These are phyloP conservation scores for Lerema accius DNA, from an alignment of 1,140 invertebrate genomes.

Conservation along the genomic window DNA sequence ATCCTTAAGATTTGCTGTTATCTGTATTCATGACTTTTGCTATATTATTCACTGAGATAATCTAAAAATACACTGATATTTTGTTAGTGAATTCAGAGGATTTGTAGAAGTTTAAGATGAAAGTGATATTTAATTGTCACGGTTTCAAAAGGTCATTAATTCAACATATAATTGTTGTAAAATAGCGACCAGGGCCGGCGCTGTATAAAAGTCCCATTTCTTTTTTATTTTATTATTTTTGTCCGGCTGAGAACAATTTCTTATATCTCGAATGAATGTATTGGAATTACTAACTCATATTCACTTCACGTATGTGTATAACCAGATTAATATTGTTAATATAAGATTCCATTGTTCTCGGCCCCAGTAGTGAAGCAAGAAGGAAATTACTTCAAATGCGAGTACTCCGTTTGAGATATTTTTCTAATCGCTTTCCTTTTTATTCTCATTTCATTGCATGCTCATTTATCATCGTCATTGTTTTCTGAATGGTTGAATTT, in stretches of 20 bases:
- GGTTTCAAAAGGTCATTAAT: too few species aligned
- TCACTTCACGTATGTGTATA: slow-evolving; percentile 7
- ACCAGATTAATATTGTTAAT: not conserved
- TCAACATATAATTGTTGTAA: not conserved
- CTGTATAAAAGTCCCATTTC: slow-evolving; percentile 25
- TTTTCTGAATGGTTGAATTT: slow-evolving; percentile 15
- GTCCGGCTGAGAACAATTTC: slow-evolving; percentile 28
- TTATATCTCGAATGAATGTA: slow-evolving; percentile 6
- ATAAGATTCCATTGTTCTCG: slow-evolving; percentile 22
- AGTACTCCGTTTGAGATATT: slow-evolving; percentile 17
- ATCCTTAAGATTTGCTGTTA: too few species aligned
- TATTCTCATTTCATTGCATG: slow-evolving; percentile 32
- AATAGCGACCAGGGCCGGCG: slow-evolving; percentile 28
- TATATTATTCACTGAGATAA: too few species aligned
- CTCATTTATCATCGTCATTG: slow-evolving; percentile 24
- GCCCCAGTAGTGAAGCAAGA: slow-evolving; percentile 17
- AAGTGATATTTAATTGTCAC: too few species aligned
- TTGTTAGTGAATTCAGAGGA: too few species aligned
- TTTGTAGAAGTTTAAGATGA: too few species aligned
- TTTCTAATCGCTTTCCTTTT: slow-evolving; percentile 23
- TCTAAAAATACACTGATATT: too few species aligned
- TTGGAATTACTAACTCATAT: slow-evolving; percentile 11
- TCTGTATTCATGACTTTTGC: too few species aligned
- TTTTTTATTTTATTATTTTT: slow-evolving; percentile 31
- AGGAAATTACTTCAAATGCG: slow-evolving; percentile 18